Evolutionary conservation across 2,797 vertebrate genomes (phyloP), one percentile per base, ranked within the genome.

Genomic region (Epinephelus malabaricus): DNA sequence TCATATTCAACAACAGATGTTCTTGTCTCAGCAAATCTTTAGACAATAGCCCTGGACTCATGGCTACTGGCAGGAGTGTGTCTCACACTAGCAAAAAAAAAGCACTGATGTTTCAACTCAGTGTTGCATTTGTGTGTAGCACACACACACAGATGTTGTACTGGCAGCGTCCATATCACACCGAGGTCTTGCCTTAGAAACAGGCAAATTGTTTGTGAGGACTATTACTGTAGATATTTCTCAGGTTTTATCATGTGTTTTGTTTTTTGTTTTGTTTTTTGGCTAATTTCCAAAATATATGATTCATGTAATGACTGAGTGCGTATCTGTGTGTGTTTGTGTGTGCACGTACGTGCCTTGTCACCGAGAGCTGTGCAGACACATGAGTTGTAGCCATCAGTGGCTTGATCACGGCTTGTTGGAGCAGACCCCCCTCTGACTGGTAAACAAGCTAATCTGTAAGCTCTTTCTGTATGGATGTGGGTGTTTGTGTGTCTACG

Each of bases 331-430:
- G 76, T 61, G 68, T 76, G 30, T 71, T 46, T 73, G 45, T 71
- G 79, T 55, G 45, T 17, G 2, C 68, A 66, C 25, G 2, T 62
- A 69, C 38, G 38, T 60, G 13, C 70, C 81, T 72, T 71, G 76
- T 81, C 86, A 54, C 79, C 4, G 34, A 69, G 89, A 87, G 82
- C 86, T 93, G 93, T 94, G 93, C 90, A 87, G 88, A 83, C 88
- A 91, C 93, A 95, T 94, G 88, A 91, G 91, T 78, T 86, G 75
- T 21, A 86, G 84, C 78, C 86, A 95, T 95, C 93, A 95, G 90
- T 77, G 76, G 82, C 84, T 88, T 81, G 78, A 89, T 91, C 87
- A 92, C 76, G 87, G 86, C 82, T 89, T 89, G 88, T 84, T 84
- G 72, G 83, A 92, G 82, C 85, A 83, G 86, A 84, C 87, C 92